Conservation (phyloP, 2,113 vertebrate genomes). For the Sprattus sprattus region DNA sequence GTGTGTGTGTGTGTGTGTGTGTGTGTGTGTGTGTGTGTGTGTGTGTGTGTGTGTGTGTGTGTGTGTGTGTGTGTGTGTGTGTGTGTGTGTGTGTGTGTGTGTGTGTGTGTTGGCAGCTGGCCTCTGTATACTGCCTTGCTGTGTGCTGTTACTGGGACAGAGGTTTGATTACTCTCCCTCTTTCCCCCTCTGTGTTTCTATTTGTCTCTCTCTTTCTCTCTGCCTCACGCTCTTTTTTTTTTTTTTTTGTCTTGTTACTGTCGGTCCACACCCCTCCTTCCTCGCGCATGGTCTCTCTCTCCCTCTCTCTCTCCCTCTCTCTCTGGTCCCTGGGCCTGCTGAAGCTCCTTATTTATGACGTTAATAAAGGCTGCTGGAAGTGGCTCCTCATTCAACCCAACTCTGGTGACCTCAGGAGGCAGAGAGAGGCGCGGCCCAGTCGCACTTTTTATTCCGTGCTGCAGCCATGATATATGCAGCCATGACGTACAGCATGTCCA, state of each 20-base stretch:
- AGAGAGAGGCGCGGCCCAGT: not conserved
- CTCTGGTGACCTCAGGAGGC: slow-evolving; percentile 27
- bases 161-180: not conserved
- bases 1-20: no score
- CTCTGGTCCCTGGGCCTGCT: not conserved
- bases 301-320: not conserved
- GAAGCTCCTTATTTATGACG: slow-evolving; percentile 48
- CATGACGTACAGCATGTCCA: slow-evolving; percentile 25
- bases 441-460: slow-evolving; percentile 22
- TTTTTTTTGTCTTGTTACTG: not conserved
- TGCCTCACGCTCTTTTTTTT: not conserved
- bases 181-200: not conserved
- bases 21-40: no score
- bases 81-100: no score
- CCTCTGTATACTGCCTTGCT: no score
- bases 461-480: slow-evolving; percentile 26
- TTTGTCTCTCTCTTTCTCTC: not conserved
- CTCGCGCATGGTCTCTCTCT: not conserved
- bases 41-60: no score
- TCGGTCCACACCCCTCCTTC: not conserved
- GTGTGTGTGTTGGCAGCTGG: no score
- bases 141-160: no score
- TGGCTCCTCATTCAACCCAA: slow-evolving; percentile 28
- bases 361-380: slow-evolving; percentile 46
- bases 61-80: no score